Percentiles rank a stretch among this genome's conserved stretches.
These are phyloP conservation scores for Drosophila sproati DNA, from an alignment of 1,140 invertebrate genomes.

Conservation along the genomic window DNA sequence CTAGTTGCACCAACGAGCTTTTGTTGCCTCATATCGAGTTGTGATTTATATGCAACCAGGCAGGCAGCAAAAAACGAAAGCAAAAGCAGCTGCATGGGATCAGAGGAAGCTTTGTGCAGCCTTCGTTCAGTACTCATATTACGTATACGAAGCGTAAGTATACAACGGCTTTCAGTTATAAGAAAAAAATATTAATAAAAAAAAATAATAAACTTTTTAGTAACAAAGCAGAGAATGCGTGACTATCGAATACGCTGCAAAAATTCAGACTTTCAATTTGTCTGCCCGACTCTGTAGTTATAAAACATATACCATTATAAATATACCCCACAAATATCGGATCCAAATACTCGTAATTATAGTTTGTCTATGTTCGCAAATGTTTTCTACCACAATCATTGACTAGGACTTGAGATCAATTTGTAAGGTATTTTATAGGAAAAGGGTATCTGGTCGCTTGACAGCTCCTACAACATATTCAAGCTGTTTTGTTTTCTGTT, in stretches of 20 bases:
- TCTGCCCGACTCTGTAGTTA: too few species aligned
- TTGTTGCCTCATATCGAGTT: conserved; percentile 35
- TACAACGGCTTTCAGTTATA: neutral
- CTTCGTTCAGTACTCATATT: conserved; percentile 24
- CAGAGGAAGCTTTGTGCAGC: conserved; percentile 10
- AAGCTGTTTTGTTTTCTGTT: conserved; percentile 9
- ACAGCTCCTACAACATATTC: neutral
- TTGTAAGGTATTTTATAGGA: too few species aligned
- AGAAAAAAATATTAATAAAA: conserved; percentile 8
- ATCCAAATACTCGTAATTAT: too few species aligned
- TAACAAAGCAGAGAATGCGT: too few species aligned
- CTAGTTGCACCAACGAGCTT: conserved; percentile 10
- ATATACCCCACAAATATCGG: too few species aligned
- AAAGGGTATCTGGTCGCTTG: too few species aligned
- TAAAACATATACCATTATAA: too few species aligned
- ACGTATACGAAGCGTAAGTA: conserved; percentile 41
- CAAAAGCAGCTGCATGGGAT: neutral
- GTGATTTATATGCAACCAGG: conserved; percentile 49
- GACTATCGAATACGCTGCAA: too few species aligned
- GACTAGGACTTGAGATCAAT: too few species aligned
- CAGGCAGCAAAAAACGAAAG: neutral
- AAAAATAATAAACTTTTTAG: neutral
- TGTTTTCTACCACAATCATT: too few species aligned
- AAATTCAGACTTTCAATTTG: too few species aligned
- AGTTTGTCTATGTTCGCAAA: too few species aligned